A percentile compares a stretch with the other conserved stretches of the same genome.
These are phyloP conservation scores for Aythya baeri DNA, from an alignment of 2,113 vertebrate genomes.

Conservation along the genomic window DNA sequence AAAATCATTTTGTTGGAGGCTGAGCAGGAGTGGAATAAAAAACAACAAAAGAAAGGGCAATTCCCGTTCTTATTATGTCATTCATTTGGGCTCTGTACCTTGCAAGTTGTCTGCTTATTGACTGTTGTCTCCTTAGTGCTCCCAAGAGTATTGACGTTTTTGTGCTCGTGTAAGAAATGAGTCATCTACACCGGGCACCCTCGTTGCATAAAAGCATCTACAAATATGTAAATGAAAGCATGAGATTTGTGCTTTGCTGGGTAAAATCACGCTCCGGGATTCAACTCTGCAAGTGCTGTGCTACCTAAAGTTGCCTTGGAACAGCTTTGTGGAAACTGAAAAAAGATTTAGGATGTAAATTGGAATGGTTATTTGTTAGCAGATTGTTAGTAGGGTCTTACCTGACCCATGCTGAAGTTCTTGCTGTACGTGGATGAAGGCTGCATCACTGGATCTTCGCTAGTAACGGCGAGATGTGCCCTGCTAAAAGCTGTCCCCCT, in stretches of 20 bases:
- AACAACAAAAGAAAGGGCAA: neutral
- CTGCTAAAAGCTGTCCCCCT: neutral
- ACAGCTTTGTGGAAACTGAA: neutral
- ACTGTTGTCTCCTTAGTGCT: neutral
- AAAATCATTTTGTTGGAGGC: neutral
- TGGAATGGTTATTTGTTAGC: neutral
- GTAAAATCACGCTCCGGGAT: neutral
- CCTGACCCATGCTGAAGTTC: neutral
- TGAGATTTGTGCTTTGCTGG: neutral
- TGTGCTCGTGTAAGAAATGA: neutral
- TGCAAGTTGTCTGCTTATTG: neutral
- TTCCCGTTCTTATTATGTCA: neutral
- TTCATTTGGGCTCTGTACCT: neutral
- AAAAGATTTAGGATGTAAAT: neutral
- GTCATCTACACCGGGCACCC: neutral
- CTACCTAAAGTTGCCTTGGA: neutral
- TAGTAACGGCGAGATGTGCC: fast-evolving
- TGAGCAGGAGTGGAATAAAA: constrained; percentile 4
- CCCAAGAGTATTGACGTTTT: neutral
- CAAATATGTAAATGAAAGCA: neutral
- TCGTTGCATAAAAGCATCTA: neutral
- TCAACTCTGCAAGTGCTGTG: neutral
- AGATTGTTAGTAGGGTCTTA: neutral
- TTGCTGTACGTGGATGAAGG: fast-evolving
- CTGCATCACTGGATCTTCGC: neutral